Conservation (phyloP, 2,888 invertebrate species). For the Eilema griseolum region DNA sequence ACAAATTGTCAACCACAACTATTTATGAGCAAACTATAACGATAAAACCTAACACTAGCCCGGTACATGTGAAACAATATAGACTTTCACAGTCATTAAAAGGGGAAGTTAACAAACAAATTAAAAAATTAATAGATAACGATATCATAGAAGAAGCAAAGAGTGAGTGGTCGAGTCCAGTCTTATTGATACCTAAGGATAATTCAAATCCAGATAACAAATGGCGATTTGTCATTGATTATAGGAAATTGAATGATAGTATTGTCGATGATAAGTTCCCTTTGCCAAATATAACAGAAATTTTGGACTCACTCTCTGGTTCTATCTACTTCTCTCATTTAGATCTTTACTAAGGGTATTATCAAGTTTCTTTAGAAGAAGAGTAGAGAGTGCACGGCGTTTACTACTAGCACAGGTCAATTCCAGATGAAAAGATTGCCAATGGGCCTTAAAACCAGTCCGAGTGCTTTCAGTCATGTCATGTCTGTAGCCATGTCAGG, state of each 20-base stretch:
- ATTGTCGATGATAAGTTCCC: background rate
- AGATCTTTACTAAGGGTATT: background rate
- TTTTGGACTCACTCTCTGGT: background rate
- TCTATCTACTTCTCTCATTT: background rate
- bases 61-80: background rate
- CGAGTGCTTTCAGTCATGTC: background rate
- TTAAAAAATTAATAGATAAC: background rate
- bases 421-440: background rate
- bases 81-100: background rate
- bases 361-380: background rate
- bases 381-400: background rate
- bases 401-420: no score
- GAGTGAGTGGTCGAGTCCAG: background rate
- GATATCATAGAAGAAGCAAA: background rate
- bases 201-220: background rate
- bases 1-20: no score
- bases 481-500: background rate
- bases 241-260: background rate
- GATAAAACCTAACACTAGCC: background rate
- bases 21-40: background rate
- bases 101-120: background rate
- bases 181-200: background rate
- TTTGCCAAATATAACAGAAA: background rate
- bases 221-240: conserved; percentile 1
- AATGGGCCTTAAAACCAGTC: background rate